These are phyloP conservation scores for Phrynocephalus guinanensis DNA, from an alignment of 2,797 vertebrate species.

Conservation along the genomic window DNA sequence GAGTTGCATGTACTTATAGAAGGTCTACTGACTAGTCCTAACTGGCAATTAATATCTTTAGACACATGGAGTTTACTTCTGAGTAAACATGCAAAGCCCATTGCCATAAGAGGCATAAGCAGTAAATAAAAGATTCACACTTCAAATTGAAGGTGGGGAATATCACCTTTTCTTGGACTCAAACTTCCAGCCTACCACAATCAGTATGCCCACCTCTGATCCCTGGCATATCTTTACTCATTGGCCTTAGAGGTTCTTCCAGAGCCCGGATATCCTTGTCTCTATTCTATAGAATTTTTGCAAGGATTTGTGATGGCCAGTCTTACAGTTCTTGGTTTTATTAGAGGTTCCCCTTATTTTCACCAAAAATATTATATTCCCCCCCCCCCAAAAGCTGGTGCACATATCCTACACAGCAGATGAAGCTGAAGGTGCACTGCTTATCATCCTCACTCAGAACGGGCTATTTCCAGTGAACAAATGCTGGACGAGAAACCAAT, in stretches of 20 bases:
- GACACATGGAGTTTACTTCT: slow-evolving; percentile 9
- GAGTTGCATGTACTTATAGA: neutral
- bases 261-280: neutral
- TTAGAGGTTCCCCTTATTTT: neutral
- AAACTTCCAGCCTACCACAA: too few relatives aligned
- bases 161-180: too few relatives aligned
- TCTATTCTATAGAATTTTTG: neutral
- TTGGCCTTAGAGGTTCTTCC: neutral
- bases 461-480: neutral
- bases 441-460: too few relatives aligned
- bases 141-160: too few relatives aligned
- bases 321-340: neutral
- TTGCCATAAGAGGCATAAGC: neutral
- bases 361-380: neutral
- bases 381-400: too few relatives aligned
- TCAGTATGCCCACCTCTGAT: neutral
- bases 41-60: neutral
- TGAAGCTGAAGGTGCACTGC: too few relatives aligned
- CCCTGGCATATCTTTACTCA: neutral
- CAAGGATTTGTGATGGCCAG: neutral
- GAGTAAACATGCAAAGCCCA: slow-evolving; percentile 3
- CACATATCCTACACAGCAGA: too few relatives aligned
- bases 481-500: neutral
- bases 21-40: neutral
- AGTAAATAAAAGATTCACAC: neutral